Percentiles rank a stretch among this genome's conserved stretches.
Conservation (phyloP, 2,888 invertebrate species). For the Hemaris fuciformis region DNA sequence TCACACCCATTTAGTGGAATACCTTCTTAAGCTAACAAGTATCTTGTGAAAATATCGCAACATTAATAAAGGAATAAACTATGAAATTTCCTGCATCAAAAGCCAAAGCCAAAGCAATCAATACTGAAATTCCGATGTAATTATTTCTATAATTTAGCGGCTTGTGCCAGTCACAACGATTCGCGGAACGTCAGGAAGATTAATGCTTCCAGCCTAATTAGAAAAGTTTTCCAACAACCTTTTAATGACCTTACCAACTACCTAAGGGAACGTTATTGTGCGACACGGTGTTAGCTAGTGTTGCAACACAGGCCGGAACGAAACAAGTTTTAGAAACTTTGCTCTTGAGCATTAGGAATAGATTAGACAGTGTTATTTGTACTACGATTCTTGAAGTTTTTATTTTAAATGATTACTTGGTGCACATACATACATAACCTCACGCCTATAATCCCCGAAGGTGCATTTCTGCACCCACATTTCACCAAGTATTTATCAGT, state of each 20-base stretch:
- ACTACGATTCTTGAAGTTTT: no score
- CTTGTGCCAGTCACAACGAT: slow-evolving; percentile 64
- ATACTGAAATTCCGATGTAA: slow-evolving; percentile 34
- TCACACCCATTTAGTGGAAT: no score
- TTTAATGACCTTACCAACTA: slow-evolving; percentile 58
- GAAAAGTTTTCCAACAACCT: slow-evolving; percentile 68
- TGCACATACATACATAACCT: no score
- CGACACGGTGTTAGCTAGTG: slow-evolving; percentile 27
- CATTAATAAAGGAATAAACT: no score
- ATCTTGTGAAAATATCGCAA: no score
- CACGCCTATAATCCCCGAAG: no score
- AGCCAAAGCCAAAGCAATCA: slow-evolving; percentile 20
- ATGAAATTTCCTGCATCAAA: neutral
- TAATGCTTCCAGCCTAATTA: slow-evolving; percentile 71
- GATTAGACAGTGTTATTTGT: no score
- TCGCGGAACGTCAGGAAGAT: slow-evolving; percentile 63
- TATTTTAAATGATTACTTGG: no score
- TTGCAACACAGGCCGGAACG: slow-evolving; percentile 12
- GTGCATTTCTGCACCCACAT: no score
- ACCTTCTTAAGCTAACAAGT: no score
- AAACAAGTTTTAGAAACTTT: neutral
- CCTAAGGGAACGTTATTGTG: slow-evolving; percentile 30
- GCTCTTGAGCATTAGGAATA: neutral
- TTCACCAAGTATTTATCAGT: no score
- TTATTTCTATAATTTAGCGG: slow-evolving; percentile 61